Evolutionary conservation across 2,113 vertebrate genomes (phyloP), one percentile per base, ranked within the genome.

Genomic region (Pachypanchax playfairii): DNA sequence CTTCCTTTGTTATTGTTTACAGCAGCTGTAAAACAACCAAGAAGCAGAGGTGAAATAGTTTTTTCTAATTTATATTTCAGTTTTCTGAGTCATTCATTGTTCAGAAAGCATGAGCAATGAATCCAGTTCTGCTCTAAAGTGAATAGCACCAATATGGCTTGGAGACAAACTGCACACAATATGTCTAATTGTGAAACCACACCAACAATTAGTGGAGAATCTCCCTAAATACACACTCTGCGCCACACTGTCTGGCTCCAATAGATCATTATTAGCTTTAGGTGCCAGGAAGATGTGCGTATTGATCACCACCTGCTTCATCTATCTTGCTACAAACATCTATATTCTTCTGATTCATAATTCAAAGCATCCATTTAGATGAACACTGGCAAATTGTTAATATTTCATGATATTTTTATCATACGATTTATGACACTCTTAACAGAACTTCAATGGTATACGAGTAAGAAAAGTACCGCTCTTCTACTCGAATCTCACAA

Each of bases 161-260:
- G 73, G 48, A 77, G 68, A 68, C 54, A 8, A 46, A 58, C 41
- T 26, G 36, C 59, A 60, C 48, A 75, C 56, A 74, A 46, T 68
- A 50, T 33, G n/a, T 75, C 70, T 70, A 80, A 75, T 62, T 73
- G 75, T 49, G 31, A 63, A 60, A 70, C 59, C 64, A 71, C 76
- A 75, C 58, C 44, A 63, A 79, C 77, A 85, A 84, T 86, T 86
- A 86, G 76, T 66, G 59, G 57, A 77, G 60, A 75, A 78, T 82
- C 44, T 68, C 58, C 61, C 59, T 79, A 74, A 77, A 87, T 80
- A 85, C 84, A 83, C 61, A 41, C 60, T 53, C 59, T 76, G 73
- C 75, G 62, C 73, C 81, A 70, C 79, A 70, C 76, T 73, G 83
- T 85, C 85, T 89, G 85, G 68, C 79, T 85, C 75, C 75, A 24